Evolutionary conservation across 2,797 vertebrate species (phyloP).

Genomic region (Epinephelus coioides): DNA sequence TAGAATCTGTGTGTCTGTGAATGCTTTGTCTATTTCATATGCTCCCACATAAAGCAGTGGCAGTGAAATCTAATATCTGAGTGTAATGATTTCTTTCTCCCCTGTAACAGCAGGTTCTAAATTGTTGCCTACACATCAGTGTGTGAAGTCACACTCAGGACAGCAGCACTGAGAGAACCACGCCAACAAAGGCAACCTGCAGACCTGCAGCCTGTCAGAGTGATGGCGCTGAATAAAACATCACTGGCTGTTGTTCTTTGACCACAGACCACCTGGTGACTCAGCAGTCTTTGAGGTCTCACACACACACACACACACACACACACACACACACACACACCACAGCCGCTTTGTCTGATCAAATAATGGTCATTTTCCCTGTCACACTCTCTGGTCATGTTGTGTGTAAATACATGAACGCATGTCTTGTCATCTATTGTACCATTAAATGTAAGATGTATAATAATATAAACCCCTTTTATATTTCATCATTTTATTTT

Average conservation of each 20-base stretch:
- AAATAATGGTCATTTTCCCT: not conserved
- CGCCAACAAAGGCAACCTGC: constrained; percentile 14
- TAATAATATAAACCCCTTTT: too few species aligned
- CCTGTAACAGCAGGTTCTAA: not conserved
- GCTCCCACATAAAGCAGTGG: not conserved
- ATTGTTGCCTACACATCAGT: constrained; percentile 4
- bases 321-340: not conserved
- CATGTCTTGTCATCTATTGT: too few species aligned
- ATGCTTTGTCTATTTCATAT: not conserved
- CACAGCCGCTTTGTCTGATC: not conserved
- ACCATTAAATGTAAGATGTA: too few species aligned
- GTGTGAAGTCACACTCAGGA: constrained; percentile 1
- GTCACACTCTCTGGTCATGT: not conserved
- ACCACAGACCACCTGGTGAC: constrained; percentile 51
- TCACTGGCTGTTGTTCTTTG: constrained; percentile 47
- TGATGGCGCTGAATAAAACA: constrained; percentile 56
- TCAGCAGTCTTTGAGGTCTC: constrained; percentile 48
- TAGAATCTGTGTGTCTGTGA: not conserved
- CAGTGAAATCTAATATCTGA: not conserved
- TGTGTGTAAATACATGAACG: too few species aligned
- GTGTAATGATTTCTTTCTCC: not conserved
- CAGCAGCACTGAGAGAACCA: not conserved
- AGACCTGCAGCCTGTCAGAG: constrained; percentile 38
- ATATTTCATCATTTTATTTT: too few species aligned
- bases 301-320: not conserved